phyloP scores from a whole-genome alignment of 2,888 invertebrate species.

The Laspeyria flexula region DNA sequence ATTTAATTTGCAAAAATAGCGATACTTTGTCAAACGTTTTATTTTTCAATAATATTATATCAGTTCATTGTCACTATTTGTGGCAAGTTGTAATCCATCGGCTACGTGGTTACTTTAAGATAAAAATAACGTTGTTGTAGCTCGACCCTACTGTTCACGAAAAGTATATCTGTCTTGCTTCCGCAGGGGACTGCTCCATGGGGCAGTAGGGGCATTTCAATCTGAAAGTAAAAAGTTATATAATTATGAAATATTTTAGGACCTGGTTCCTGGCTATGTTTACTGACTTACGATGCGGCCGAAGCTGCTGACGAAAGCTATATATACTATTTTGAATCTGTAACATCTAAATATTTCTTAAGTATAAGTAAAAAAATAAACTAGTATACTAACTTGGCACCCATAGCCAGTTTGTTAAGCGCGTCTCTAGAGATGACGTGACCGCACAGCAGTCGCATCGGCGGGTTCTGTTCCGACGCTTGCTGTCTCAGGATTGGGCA shows the following conservation, averaged over 20 bases:
- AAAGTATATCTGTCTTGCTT: constrained; percentile 97
- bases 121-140: constrained; percentile 23
- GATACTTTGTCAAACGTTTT: constrained; percentile 3
- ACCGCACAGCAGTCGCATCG: constrained; percentile 98
- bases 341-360: too few species aligned
- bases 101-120: constrained; percentile 26
- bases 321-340: too few species aligned
- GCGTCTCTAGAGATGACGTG: constrained; percentile 99
- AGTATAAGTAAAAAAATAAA: background rate
- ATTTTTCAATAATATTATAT: constrained; percentile 2
- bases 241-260: background rate
- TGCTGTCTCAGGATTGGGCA: constrained; percentile 99
- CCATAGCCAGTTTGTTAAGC: constrained; percentile 96
- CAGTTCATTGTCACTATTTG: constrained; percentile 15
- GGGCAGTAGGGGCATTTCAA: constrained; percentile 99
- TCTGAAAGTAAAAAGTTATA: constrained; percentile 82
- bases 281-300: too few species aligned
- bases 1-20: constrained; percentile 10
- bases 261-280: too few species aligned
- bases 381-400: constrained; percentile 90
- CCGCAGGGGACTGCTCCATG: constrained; percentile 96
- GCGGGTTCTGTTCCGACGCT: constrained; percentile 97
- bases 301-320: too few species aligned
- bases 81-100: constrained; percentile 25
- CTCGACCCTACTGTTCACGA: constrained; percentile 76